A percentile compares a stretch with the other conserved stretches of the same genome.
phyloP scores from a whole-genome alignment of 2,888 invertebrate genomes.

The Magallana nippona region DNA sequence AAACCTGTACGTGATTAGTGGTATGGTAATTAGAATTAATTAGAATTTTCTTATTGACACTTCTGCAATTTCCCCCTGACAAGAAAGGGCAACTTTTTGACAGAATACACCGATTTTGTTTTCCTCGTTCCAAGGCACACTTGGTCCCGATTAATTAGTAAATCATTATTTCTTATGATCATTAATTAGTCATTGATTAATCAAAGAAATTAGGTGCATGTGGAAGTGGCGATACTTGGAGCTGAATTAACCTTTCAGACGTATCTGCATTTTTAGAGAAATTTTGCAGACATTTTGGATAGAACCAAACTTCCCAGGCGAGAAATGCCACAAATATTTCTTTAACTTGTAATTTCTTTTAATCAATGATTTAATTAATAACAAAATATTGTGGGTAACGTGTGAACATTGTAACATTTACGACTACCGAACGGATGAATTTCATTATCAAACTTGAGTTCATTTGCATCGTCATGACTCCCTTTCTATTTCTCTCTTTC shows the following conservation, averaged over 20 bases:
- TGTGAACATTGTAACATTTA: too few species aligned
- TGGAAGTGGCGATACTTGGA: not conserved
- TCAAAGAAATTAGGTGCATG: not conserved
- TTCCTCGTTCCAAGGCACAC: slow-evolving; percentile 22
- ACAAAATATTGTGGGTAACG: too few species aligned
- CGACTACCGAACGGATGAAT: too few species aligned
- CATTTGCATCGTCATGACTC: too few species aligned
- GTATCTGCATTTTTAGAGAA: not conserved
- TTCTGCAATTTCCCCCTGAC: slow-evolving; percentile 12
- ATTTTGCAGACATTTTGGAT: not conserved
- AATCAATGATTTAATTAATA: not conserved
- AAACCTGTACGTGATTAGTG: not conserved
- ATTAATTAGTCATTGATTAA: slow-evolving; percentile 11
- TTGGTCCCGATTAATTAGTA: slow-evolving; percentile 17
- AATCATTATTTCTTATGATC: not conserved
- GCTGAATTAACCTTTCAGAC: not conserved
- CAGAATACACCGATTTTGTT: not conserved
- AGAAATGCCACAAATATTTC: slow-evolving; percentile 7
- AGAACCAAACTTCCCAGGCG: not conserved
- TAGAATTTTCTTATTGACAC: not conserved
- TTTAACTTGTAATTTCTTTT: not conserved
- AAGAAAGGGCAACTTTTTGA: not conserved
- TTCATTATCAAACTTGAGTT: too few species aligned
- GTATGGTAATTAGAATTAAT: not conserved
- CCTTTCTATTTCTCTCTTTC: not conserved